Evolutionary conservation across 1,140 invertebrate genomes (phyloP).

Genomic region (Camponotus pennsylvanicus): DNA sequence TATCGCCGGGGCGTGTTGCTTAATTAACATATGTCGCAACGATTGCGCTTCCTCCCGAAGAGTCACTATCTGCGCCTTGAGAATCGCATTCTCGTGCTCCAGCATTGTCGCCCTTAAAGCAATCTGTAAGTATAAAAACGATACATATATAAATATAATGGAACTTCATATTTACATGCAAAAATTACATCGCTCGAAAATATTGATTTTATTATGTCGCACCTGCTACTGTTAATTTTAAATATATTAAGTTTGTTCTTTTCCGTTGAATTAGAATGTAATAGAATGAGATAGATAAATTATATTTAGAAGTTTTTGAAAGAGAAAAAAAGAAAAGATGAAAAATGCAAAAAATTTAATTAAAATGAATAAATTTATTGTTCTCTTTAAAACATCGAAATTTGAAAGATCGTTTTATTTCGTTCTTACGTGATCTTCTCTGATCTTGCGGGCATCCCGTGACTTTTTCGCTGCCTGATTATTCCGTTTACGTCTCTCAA

Average conservation of each 20-base stretch:
- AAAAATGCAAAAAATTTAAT: too few species aligned
- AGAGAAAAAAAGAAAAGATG: too few species aligned
- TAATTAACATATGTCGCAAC: constrained; percentile 88
- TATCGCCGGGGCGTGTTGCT: constrained; percentile 73
- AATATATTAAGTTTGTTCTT: too few species aligned
- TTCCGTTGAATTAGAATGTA: too few species aligned
- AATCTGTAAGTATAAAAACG: constrained; percentile 86
- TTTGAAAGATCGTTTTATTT: not conserved
- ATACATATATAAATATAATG: not conserved
- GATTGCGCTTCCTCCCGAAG: constrained; percentile 93
- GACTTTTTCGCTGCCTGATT: constrained; percentile 97
- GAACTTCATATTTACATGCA: too few species aligned
- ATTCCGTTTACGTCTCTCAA: constrained; percentile 93
- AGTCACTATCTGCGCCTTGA: constrained; percentile 92
- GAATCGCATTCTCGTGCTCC: constrained; percentile 94
- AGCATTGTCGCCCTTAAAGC: constrained; percentile 92
- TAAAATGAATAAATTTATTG: too few species aligned
- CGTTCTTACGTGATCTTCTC: constrained; percentile 92
- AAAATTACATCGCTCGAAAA: not conserved
- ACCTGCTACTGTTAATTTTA: too few species aligned
- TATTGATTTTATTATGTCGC: not conserved
- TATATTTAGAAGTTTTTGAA: too few species aligned
- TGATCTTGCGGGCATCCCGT: constrained; percentile 92
- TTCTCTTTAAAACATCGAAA: too few species aligned
- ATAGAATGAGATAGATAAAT: too few species aligned